phyloP scores from a whole-genome alignment of 2,113 vertebrate species.

The Paramormyrops kingsleyae region DNA sequence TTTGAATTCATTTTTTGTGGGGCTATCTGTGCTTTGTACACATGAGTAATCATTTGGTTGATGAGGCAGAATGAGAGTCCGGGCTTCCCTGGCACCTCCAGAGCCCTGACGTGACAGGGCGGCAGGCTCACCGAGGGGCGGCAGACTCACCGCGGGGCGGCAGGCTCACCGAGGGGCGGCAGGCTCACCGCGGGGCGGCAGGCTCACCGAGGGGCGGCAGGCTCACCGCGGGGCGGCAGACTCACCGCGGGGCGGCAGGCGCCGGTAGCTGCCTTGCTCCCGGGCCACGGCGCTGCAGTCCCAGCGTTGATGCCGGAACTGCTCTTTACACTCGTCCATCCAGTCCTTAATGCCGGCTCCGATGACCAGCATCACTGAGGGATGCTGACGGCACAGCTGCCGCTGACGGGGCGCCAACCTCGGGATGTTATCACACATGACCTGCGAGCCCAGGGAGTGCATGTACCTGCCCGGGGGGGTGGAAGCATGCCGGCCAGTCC shows the following conservation, averaged over 20 bases:
- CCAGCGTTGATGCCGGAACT: conserved; percentile 92
- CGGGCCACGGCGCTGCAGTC: conserved; percentile 80
- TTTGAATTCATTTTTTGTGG: too few relatives aligned
- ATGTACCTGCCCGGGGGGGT: conserved; percentile 69
- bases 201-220: too few relatives aligned
- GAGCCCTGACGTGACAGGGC: background rate
- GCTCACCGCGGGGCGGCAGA: conserved; percentile 16
- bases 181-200: too few relatives aligned
- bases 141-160: too few relatives aligned
- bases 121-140: too few relatives aligned
- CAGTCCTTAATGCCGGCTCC: conserved; percentile 80
- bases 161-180: too few relatives aligned
- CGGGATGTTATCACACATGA: conserved; percentile 95
- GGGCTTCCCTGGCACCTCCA: background rate
- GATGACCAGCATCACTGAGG: conserved; percentile 80
- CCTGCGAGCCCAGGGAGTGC: conserved; percentile 81
- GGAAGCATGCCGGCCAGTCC: background rate
- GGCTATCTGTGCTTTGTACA: too few relatives aligned
- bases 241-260: conserved; percentile 81
- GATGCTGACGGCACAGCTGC: conserved; percentile 85
- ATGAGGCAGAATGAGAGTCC: background rate
- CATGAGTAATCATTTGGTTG: too few relatives aligned
- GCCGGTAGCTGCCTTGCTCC: conserved; percentile 81
- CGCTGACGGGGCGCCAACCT: conserved; percentile 86
- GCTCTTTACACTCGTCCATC: conserved; percentile 88